Percentiles rank a stretch among this genome's conserved stretches.
These are phyloP conservation scores for Callyntrura guangdongensis DNA, from an alignment of 2,888 invertebrate genomes.

Conservation along the genomic window DNA sequence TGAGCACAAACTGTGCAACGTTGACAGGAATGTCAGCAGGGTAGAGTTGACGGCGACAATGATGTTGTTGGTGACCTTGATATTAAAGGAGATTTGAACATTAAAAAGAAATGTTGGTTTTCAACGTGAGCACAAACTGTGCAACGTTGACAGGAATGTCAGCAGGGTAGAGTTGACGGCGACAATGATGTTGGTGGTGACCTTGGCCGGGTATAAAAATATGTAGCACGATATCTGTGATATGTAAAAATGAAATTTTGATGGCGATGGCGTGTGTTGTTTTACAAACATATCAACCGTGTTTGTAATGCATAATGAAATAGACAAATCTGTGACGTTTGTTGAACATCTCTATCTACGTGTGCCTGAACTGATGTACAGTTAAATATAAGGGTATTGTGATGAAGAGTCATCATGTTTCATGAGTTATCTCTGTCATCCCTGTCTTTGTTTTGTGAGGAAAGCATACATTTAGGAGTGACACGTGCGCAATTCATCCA, in stretches of 20 bases:
- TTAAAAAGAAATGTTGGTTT: constrained; percentile 2
- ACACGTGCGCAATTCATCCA: constrained; percentile 41
- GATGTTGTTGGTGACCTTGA: no score
- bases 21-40: background rate
- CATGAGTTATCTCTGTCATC: constrained; percentile 4
- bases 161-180: background rate
- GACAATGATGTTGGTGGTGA: constrained; percentile 15
- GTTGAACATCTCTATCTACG: no score
- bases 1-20: background rate
- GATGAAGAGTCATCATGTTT: background rate
- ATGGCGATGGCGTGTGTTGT: background rate
- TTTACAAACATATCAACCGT: no score
- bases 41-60: no score
- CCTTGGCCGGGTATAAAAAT: constrained; percentile 11
- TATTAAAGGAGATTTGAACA: background rate
- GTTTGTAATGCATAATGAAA: no score
- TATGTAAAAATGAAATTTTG: background rate
- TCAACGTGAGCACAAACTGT: background rate
- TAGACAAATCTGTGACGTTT: no score
- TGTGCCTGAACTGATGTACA: no score
- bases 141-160: background rate
- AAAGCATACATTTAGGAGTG: background rate
- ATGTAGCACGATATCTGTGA: background rate
- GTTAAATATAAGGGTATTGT: no score
- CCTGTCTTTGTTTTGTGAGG: constrained; percentile 15